Conservation (phyloP, 2,888 invertebrate genomes). For the Nomada lathburiana region DNA sequence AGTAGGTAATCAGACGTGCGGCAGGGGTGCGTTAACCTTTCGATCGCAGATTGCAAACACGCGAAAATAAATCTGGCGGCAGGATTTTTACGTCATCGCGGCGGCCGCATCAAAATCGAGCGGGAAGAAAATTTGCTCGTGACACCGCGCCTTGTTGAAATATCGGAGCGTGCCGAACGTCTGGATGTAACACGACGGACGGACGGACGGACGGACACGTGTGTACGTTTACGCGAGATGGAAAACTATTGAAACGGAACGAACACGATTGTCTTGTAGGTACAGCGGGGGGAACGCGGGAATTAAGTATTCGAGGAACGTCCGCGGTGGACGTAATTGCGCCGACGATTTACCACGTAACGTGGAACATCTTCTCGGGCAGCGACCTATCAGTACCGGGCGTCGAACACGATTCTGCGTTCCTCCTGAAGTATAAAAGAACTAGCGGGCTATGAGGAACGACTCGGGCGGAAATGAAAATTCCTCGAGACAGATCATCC, state of each 20-base stretch:
- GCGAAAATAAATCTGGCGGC: conserved; percentile 63
- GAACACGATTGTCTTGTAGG: conserved; percentile 3
- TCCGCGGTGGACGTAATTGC: conserved; percentile 55
- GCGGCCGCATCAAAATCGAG: conserved; percentile 9
- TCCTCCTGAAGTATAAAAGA: background rate
- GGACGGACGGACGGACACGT: too few relatives aligned
- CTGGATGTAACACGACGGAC: too few relatives aligned
- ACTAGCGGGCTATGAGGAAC: too few relatives aligned
- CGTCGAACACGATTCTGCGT: conserved; percentile 24
- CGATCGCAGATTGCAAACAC: conserved; percentile 65
- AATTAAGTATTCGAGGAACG: conserved; percentile 46
- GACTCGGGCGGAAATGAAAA: too few relatives aligned
- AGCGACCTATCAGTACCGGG: conserved; percentile 27
- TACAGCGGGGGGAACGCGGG: background rate
- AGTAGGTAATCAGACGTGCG: conserved; percentile 66
- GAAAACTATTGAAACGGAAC: background rate
- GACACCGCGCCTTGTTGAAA: background rate
- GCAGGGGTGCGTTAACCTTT: conserved; percentile 71
- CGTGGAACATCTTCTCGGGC: conserved; percentile 41
- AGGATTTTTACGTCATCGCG: conserved; percentile 54
- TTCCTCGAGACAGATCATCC: background rate
- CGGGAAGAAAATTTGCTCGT: conserved; percentile 5
- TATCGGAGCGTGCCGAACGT: background rate
- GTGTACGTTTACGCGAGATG: background rate
- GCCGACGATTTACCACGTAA: conserved; percentile 50